These are phyloP conservation scores for Dermatemys mawii DNA, from an alignment of 2,113 vertebrate species.

Conservation along the genomic window DNA sequence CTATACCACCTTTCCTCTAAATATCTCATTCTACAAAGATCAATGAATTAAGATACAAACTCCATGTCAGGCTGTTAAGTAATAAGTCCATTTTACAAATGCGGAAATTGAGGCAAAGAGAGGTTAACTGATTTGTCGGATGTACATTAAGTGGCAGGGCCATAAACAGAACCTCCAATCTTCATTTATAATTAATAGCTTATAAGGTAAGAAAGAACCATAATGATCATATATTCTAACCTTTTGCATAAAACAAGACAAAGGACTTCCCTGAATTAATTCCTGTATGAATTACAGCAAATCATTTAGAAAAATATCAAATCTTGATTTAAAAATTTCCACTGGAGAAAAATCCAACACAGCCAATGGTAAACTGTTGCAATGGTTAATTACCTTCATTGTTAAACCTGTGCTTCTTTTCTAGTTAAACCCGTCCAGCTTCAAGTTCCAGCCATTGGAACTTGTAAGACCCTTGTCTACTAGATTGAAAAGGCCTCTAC, in stretches of 20 bases:
- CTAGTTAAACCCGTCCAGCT: not conserved
- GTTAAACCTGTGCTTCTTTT: not conserved
- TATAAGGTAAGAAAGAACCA: not conserved
- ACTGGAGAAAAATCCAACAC: not conserved
- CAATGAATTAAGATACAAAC: not conserved
- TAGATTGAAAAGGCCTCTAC: not conserved
- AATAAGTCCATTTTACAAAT: not conserved
- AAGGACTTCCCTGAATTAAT: not conserved
- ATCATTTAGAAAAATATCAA: accelerated
- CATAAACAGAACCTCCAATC: not conserved
- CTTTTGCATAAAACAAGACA: not conserved
- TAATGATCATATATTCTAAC: not conserved
- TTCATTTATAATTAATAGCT: not conserved
- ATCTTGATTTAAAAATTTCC: not conserved
- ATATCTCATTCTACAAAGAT: not conserved
- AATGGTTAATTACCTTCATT: not conserved
- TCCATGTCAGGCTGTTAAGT: not conserved
- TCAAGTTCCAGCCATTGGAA: not conserved
- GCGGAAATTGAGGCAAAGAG: not conserved
- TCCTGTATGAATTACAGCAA: not conserved
- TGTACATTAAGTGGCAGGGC: not conserved
- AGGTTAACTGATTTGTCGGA: not conserved
- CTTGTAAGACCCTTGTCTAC: not conserved
- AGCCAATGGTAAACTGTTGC: not conserved
- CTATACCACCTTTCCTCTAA: accelerated